Conservation (phyloP, 2,797 vertebrate genomes). For the Loriculus beryllinus region DNA sequence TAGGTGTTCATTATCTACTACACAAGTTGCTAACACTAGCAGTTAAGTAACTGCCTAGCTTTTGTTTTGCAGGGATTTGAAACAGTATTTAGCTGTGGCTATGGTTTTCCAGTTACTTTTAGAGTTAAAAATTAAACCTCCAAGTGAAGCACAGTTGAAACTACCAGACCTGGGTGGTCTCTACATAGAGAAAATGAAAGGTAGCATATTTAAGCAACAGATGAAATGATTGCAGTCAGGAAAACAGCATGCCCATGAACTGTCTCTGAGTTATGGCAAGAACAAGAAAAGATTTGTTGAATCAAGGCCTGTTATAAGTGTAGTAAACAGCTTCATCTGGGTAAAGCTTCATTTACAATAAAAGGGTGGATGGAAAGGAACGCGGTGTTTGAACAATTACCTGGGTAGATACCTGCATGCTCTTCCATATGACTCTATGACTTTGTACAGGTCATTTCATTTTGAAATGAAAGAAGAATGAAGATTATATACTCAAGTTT, state of each 20-base stretch:
- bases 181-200: neutral
- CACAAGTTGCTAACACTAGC: neutral
- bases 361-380: neutral
- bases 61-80: neutral
- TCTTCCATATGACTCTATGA: neutral
- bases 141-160: neutral
- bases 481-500: neutral
- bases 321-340: neutral
- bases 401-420: fast-evolving
- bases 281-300: neutral
- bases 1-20: neutral
- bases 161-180: neutral
- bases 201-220: neutral
- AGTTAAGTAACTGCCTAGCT: neutral
- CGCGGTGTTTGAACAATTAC: neutral
- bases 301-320: neutral
- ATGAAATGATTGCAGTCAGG: neutral
- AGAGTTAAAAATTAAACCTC: neutral
- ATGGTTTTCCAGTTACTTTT: neutral
- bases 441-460: neutral
- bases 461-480: neutral
- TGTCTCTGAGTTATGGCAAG: neutral
- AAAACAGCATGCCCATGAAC: neutral
- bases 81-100: neutral
- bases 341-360: neutral